phyloP scores from a whole-genome alignment of 2,888 invertebrate genomes.

The Limnephilus auricula region DNA sequence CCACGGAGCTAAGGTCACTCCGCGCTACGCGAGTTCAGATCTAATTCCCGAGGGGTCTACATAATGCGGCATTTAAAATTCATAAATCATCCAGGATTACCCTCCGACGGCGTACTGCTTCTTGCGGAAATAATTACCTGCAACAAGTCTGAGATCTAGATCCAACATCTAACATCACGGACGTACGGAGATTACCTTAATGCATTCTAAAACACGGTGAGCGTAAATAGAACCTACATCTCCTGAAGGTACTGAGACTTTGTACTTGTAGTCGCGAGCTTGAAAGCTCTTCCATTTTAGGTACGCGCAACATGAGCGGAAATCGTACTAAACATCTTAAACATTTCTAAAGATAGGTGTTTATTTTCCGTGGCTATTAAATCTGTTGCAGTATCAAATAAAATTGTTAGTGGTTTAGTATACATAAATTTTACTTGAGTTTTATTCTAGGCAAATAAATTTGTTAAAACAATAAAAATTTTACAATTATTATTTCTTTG shows the following conservation, averaged over 20 bases:
- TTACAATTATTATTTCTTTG: no score
- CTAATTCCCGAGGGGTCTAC: slow-evolving; percentile 60
- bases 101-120: slow-evolving; percentile 48
- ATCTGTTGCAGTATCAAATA: neutral
- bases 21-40: slow-evolving; percentile 62
- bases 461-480: no score
- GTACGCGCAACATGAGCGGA: slow-evolving; percentile 2
- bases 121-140: slow-evolving; percentile 56
- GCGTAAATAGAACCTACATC: neutral
- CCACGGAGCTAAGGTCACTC: neutral
- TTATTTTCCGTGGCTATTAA: neutral
- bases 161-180: neutral
- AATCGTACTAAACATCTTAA: neutral
- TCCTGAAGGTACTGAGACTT: neutral
- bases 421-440: neutral
- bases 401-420: neutral
- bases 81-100: slow-evolving; percentile 62
- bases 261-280: neutral
- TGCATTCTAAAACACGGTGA: slow-evolving; percentile 27
- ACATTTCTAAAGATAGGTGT: neutral
- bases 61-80: slow-evolving; percentile 64
- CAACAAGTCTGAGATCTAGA: slow-evolving; percentile 28
- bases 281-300: slow-evolving; percentile 1
- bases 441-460: no score
- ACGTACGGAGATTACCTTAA: slow-evolving; percentile 16